Conservation (phyloP, 2,888 invertebrate species). For the Phyto melanocephala region DNA sequence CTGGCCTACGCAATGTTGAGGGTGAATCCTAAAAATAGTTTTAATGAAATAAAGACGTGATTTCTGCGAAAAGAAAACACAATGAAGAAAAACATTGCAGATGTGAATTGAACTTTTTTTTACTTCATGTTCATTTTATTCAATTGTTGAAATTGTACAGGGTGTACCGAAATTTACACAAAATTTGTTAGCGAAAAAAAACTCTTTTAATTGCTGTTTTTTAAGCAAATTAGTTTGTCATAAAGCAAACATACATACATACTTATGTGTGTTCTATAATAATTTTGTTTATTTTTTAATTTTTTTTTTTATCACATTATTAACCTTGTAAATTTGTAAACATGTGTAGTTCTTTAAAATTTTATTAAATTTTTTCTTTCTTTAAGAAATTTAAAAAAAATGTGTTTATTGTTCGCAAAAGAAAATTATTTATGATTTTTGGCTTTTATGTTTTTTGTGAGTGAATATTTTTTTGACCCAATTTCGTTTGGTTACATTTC, state of each 20-base stretch:
- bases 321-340: not conserved
- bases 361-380: not conserved
- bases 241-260: too few relatives aligned
- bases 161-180: too few relatives aligned
- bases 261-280: too few relatives aligned
- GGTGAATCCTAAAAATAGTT: not conserved
- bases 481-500: constrained; percentile 14
- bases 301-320: not conserved
- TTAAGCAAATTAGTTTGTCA: too few relatives aligned
- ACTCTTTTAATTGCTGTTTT: too few relatives aligned
- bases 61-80: too few relatives aligned
- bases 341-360: not conserved
- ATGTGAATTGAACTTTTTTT: too few relatives aligned
- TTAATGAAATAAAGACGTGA: not conserved
- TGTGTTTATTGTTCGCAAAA: not conserved
- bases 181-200: too few relatives aligned
- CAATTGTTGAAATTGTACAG: too few relatives aligned
- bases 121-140: too few relatives aligned
- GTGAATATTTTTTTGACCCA: constrained; percentile 26
- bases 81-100: too few relatives aligned
- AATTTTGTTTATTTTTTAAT: not conserved
- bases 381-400: constrained; percentile 8
- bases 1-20: not conserved
- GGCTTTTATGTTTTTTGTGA: not conserved
- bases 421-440: not conserved